Evolutionary conservation across 1,140 invertebrate species (phyloP).

Genomic region (Leptopilina clavipes): DNA sequence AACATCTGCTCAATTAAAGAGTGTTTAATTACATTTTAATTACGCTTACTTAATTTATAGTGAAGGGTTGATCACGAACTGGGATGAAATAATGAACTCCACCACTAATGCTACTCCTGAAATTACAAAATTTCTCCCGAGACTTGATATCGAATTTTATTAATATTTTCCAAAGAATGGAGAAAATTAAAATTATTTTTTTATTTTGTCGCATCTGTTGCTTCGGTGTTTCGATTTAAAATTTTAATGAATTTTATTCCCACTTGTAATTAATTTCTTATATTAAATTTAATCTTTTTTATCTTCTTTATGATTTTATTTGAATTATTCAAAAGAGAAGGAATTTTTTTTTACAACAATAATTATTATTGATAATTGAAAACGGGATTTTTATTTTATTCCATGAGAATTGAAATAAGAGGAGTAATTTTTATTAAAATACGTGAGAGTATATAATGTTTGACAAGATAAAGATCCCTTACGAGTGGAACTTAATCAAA

Average conservation of each 20-base stretch:
- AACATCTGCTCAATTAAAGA: slow-evolving; percentile 58
- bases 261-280: too few relatives aligned
- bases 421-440: not conserved
- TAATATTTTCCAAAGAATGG: not conserved
- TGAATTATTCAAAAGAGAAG: too few relatives aligned
- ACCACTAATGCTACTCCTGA: not conserved
- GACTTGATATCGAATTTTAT: slow-evolving; percentile 7
- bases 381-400: too few relatives aligned
- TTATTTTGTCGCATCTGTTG: not conserved
- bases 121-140: slow-evolving; percentile 10
- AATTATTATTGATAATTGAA: too few relatives aligned
- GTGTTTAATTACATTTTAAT: slow-evolving; percentile 63
- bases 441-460: not conserved
- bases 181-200: not conserved
- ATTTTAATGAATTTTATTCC: too few relatives aligned
- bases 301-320: not conserved
- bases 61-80: slow-evolving; percentile 23
- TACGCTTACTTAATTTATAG: slow-evolving; percentile 42
- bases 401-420: too few relatives aligned
- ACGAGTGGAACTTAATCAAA: slow-evolving; percentile 19
- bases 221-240: too few relatives aligned
- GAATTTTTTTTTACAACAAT: too few relatives aligned
- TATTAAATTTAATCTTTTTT: too few relatives aligned
- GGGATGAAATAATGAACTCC: not conserved
- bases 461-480: not conserved